phyloP scores from a whole-genome alignment of 2,797 vertebrate species.

The Poecilia picta region DNA sequence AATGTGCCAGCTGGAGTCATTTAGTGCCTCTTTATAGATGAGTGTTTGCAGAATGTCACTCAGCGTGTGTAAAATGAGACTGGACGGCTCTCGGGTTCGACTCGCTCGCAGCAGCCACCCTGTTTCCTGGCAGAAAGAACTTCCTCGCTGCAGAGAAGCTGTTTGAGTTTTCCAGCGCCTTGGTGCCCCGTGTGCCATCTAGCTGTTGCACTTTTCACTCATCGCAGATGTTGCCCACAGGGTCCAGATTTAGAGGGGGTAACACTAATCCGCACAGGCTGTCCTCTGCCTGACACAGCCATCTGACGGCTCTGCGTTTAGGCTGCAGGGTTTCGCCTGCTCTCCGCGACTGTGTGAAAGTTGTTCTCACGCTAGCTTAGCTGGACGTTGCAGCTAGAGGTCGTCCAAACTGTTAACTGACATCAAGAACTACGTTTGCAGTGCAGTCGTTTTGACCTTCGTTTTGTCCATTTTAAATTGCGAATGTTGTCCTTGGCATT shows the following conservation, averaged over 20 bases:
- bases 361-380: constrained; percentile 41
- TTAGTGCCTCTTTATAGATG: constrained; percentile 32
- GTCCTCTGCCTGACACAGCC: constrained; percentile 48
- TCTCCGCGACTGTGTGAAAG: constrained; percentile 38
- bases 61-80: constrained; percentile 38
- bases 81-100: background rate
- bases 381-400: constrained; percentile 45
- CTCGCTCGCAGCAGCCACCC: constrained; percentile 35
- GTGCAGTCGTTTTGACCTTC: background rate
- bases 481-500: constrained; percentile 13
- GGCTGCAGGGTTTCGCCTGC: constrained; percentile 42
- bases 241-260: constrained; percentile 15
- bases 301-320: constrained; percentile 35
- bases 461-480: background rate
- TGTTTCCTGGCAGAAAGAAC: constrained; percentile 23
- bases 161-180: constrained; percentile 28
- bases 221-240: constrained; percentile 56
- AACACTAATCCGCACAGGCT: constrained; percentile 51
- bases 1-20: constrained; percentile 20
- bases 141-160: constrained; percentile 13
- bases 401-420: constrained; percentile 40
- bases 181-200: constrained; percentile 17
- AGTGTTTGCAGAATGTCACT: constrained; percentile 44
- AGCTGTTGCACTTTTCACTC: constrained; percentile 34
- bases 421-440: constrained; percentile 11